These are phyloP conservation scores for Teleopsis dalmanni DNA, from an alignment of 1,140 invertebrate species.

Conservation along the genomic window DNA sequence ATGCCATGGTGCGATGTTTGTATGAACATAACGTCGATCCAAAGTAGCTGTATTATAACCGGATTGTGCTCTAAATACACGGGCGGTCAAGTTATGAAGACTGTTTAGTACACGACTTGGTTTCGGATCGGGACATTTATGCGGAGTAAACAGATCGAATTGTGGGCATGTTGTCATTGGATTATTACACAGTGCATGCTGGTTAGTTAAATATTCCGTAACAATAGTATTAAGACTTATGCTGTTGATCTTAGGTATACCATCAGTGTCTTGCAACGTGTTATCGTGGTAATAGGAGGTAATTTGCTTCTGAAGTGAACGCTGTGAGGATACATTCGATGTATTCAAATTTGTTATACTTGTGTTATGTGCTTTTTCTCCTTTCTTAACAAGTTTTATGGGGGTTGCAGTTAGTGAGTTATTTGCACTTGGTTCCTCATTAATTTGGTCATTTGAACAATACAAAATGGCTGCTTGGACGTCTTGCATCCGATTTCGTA, in stretches of 20 bases:
- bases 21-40: conserved; percentile 77
- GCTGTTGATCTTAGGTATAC: conserved; percentile 24
- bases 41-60: conserved; percentile 54
- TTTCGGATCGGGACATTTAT: conserved; percentile 86
- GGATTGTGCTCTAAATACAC: conserved; percentile 50
- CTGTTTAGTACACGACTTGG: conserved; percentile 58
- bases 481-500: conserved; percentile 37
- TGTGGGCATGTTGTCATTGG: conserved; percentile 86
- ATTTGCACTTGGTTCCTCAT: conserved; percentile 5
- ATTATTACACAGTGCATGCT: conserved; percentile 89
- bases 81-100: conserved; percentile 64
- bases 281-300: conserved; percentile 28
- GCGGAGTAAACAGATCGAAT: conserved; percentile 82
- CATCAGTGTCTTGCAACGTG: conserved; percentile 16
- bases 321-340: too few species aligned
- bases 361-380: conserved; percentile 17
- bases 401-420: conserved; percentile 23
- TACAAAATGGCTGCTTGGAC: conserved; percentile 32
- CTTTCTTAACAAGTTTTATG: conserved; percentile 26
- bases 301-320: conserved; percentile 65
- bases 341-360: not conserved
- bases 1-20: conserved; percentile 79
- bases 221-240: conserved; percentile 87
- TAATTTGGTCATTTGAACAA: not conserved
- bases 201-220: conserved; percentile 91